Conservation (phyloP, 2,888 invertebrate species). For the Octonoba sinensis region DNA sequence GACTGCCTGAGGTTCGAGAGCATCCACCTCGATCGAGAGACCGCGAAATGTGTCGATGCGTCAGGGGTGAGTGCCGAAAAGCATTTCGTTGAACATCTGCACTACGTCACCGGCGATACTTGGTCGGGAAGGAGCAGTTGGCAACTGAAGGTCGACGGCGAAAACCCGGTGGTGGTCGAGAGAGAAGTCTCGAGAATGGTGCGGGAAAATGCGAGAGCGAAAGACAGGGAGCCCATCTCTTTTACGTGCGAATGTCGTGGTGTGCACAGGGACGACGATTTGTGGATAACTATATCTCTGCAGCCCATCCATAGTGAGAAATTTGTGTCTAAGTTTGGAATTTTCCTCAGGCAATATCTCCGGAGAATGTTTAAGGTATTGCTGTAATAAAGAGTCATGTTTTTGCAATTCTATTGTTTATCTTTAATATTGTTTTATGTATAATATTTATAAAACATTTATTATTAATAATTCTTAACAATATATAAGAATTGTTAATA, state of each 20-base stretch:
- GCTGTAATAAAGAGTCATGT: background rate
- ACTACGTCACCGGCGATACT: background rate
- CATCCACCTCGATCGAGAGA: background rate
- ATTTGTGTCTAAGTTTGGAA: slow-evolving; percentile 14
- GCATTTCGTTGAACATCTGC: background rate
- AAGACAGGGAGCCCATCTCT: background rate
- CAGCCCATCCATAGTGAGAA: slow-evolving; percentile 12
- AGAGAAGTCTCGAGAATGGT: background rate
- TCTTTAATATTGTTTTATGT: too few relatives aligned
- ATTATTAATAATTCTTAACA: too few relatives aligned
- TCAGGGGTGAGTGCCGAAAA: too few relatives aligned
- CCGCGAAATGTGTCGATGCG: background rate
- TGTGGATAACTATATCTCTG: background rate
- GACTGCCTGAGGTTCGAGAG: background rate
- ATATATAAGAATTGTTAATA: too few relatives aligned
- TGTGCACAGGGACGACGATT: background rate
- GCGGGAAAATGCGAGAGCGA: background rate
- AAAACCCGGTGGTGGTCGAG: background rate
- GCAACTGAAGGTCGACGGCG: background rate
- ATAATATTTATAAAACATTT: too few relatives aligned
- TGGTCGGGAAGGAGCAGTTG: slow-evolving; percentile 9
- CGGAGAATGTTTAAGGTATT: background rate
- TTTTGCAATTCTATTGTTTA: background rate
- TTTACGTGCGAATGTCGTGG: slow-evolving; percentile 15
- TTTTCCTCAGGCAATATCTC: slow-evolving; percentile 34